These are phyloP conservation scores for Globodera rostochiensis DNA, from an alignment of 1,140 invertebrate species.

Conservation along the genomic window DNA sequence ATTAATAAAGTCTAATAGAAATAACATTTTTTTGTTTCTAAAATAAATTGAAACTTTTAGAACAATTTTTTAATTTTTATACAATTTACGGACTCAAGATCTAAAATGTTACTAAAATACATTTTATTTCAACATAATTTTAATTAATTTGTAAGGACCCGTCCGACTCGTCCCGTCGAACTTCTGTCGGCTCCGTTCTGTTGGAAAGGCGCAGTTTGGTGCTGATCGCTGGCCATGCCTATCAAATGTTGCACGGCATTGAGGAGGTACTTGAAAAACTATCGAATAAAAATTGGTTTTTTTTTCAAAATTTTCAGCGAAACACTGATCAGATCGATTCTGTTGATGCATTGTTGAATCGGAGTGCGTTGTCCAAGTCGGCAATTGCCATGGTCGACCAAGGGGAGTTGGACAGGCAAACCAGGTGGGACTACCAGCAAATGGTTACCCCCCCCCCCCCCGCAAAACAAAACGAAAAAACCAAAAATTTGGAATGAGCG, in stretches of 20 bases:
- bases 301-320: neutral
- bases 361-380: neutral
- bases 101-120: neutral
- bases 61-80: no score
- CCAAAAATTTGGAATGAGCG: no score
- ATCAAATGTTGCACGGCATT: conserved; percentile 88
- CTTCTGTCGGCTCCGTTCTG: conserved; percentile 72
- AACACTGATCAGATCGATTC: neutral
- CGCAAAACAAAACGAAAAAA: neutral
- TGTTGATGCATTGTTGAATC: neutral
- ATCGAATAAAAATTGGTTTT: conserved; percentile 67
- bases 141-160: neutral
- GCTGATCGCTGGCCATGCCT: conserved; percentile 81
- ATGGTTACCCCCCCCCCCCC: no score
- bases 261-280: conserved; percentile 73
- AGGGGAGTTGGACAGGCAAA: neutral
- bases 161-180: conserved; percentile 42
- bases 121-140: conserved; percentile 15
- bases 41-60: no score
- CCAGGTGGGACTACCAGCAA: neutral
- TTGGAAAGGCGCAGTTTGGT: conserved; percentile 85
- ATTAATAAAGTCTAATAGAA: no score
- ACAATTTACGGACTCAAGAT: no score
- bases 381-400: neutral
- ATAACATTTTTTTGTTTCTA: no score